phyloP scores from a whole-genome alignment of 1,140 invertebrate species.

The Trigoniulus corallinus region DNA sequence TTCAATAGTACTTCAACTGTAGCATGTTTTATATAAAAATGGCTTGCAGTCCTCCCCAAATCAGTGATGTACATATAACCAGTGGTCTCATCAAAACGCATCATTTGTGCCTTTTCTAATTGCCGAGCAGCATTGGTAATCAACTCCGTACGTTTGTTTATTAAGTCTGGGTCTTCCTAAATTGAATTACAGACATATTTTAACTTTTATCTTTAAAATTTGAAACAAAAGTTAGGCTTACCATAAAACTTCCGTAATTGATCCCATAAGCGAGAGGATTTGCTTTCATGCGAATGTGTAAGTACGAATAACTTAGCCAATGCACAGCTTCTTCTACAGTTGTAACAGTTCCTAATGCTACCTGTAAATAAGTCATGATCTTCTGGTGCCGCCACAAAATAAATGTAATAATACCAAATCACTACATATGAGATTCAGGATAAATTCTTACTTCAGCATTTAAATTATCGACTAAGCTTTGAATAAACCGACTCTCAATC shows the following conservation, averaged over 20 bases:
- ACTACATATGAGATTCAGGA: no score
- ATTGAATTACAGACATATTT: neutral
- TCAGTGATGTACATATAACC: slow-evolving; percentile 71
- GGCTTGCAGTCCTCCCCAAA: slow-evolving; percentile 85
- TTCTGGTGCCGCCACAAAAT: no score
- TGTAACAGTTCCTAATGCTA: slow-evolving; percentile 82
- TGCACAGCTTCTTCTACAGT: slow-evolving; percentile 91
- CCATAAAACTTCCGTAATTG: slow-evolving; percentile 41
- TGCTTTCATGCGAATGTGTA: slow-evolving; percentile 81
- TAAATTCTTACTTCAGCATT: slow-evolving; percentile 80
- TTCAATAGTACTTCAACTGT: slow-evolving; percentile 84
- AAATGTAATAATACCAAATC: no score
- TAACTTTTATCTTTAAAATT: no score
- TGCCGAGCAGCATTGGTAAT: slow-evolving; percentile 61
- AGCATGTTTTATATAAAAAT: slow-evolving; percentile 95
- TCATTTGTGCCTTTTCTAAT: slow-evolving; percentile 86
- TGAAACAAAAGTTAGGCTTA: no score
- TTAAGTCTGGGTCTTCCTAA: slow-evolving; percentile 59
- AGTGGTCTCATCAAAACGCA: slow-evolving; percentile 69
- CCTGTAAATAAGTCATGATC: no score
- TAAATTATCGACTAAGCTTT: slow-evolving; percentile 81
- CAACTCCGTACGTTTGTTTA: slow-evolving; percentile 50
- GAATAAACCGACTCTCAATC: slow-evolving; percentile 94
- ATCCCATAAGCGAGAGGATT: slow-evolving; percentile 88
- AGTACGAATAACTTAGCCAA: slow-evolving; percentile 95